Evolutionary conservation across 2,113 vertebrate genomes (phyloP), one percentile per base, ranked within the genome.

Genomic region (Tricholaema leucomelas): DNA sequence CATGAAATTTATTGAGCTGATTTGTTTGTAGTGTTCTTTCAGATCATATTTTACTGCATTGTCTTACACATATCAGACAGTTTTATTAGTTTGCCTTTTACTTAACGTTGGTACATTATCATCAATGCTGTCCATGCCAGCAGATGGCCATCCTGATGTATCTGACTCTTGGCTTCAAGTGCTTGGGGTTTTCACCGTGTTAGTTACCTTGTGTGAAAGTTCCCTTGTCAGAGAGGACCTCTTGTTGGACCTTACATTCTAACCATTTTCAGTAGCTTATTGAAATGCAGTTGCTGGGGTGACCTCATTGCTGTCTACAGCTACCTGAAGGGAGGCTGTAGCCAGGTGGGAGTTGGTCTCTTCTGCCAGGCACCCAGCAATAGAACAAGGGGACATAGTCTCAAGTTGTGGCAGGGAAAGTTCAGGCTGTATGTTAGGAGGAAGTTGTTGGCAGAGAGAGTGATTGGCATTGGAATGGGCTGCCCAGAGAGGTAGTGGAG

Each of bases 71-170:
- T 81, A 44, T 3, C 2, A 3, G 24, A 9, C 23, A 10, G n/a
- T 91, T 92, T 73, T 90, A 54, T 75, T 79, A 3, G 9, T 63
- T 91, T 76, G 18, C 48, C 17, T 90, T 96, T 93, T 76, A 58
- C n/a, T 48, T 44, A 35, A 42, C 61, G 11, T 61, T 58, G 87
- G 58, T 65, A 21, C 38, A 58, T 79, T 82, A 82, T 15, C 21
- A 60, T 69, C 25, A 56, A 3, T 27, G 27, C 52, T 72, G 35
- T 31, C 33, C 3, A 35, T 52, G 55, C 58, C 59, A 76, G 55
- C 9, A 35, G 44, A 10, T 48, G 21, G 50, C 16, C 44, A 55
- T 33, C 20, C 27, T 58, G 23, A 25, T 31, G 18, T 35, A 7
- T 56, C 60, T 72, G 69, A 64, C 21, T 17, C 12, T 69, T 75